Conservation (phyloP, 2,888 invertebrate genomes). For the Eupithecia subumbrata region DNA sequence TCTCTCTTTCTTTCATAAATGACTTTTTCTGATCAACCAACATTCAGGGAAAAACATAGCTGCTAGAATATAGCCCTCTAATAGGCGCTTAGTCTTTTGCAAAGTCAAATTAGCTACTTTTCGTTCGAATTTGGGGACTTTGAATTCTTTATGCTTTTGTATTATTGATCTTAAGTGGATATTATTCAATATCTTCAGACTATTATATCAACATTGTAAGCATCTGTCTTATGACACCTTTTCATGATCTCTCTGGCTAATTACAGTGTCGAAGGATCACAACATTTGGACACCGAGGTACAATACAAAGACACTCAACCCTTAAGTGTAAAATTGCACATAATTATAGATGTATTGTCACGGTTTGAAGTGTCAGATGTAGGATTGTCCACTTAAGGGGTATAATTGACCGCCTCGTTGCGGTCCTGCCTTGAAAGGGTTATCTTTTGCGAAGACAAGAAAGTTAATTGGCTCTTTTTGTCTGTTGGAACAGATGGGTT, state of each 20-base stretch:
- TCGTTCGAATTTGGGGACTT: not conserved
- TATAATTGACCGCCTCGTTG: conserved; percentile 58
- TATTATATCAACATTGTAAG: conserved; percentile 30
- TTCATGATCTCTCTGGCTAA: conserved; percentile 41
- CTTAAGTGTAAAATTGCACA: conserved; percentile 72
- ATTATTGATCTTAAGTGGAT: not conserved
- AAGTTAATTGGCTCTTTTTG: conserved; percentile 49
- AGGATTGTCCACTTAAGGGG: conserved; percentile 75
- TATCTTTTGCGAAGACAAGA: conserved; percentile 63
- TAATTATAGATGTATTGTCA: conserved; percentile 75
- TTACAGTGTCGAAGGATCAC: conserved; percentile 50
- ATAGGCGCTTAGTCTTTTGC: not conserved
- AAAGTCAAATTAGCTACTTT: not conserved
- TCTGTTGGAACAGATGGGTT: conserved; percentile 39
- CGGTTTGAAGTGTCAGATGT: conserved; percentile 79
- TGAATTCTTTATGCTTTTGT: not conserved
- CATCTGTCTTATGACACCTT: conserved; percentile 50
- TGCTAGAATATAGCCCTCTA: not conserved
- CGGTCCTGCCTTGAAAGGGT: conserved; percentile 62
- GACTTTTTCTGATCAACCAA: not conserved
- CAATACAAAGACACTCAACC: conserved; percentile 58
- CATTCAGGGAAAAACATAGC: not conserved
- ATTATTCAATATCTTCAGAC: not conserved
- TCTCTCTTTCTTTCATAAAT: too few species aligned
- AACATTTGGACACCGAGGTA: conserved; percentile 56